A percentile compares a stretch with the other conserved stretches of the same genome.
phyloP scores from a whole-genome alignment of 1,140 invertebrate genomes.

The Magallana angulata region DNA sequence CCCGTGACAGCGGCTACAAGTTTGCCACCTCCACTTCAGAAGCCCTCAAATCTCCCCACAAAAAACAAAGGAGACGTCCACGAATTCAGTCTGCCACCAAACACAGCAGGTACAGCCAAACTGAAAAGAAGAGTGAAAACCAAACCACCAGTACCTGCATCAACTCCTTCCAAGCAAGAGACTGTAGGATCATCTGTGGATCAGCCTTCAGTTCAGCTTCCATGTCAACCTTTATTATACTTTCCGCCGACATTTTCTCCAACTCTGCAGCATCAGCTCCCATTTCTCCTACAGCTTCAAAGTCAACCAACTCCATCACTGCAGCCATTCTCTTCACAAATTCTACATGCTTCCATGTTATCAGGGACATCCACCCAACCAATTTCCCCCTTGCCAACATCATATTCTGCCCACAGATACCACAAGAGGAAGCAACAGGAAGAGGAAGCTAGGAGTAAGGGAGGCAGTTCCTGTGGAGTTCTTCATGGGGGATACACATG shows the following conservation, averaged over 20 bases:
- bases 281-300: background rate
- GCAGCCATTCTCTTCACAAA: background rate
- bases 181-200: too few relatives aligned
- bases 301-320: background rate
- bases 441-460: background rate
- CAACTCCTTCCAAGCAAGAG: background rate
- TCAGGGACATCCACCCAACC: background rate
- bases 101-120: constrained; percentile 12
- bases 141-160: background rate
- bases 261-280: background rate
- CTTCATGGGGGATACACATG: too few relatives aligned
- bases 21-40: constrained; percentile 3
- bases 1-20: background rate
- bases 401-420: background rate
- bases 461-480: too few relatives aligned
- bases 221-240: too few relatives aligned
- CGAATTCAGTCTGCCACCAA: background rate
- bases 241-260: too few relatives aligned
- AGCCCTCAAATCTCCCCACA: background rate
- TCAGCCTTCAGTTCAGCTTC: background rate
- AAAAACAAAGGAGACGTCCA: background rate
- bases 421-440: background rate
- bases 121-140: background rate
- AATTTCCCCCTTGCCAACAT: background rate
- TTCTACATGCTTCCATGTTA: too few relatives aligned